Evolutionary conservation across 2,797 vertebrate genomes (phyloP).

Genomic region (Coranthus polyacanthus): DNA sequence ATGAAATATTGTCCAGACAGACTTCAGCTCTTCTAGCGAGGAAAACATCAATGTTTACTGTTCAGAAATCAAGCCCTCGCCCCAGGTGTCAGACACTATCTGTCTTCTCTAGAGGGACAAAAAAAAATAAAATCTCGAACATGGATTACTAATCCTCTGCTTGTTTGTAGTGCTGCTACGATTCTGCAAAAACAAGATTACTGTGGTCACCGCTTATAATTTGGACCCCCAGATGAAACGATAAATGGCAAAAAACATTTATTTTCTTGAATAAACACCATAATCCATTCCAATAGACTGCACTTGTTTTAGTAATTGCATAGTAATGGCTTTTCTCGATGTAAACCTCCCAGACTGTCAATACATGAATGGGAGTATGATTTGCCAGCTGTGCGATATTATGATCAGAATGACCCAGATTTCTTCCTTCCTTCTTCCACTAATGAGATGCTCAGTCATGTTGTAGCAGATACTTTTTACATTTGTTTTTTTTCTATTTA

Average conservation of each 20-base stretch:
- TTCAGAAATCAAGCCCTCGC: constrained; percentile 75
- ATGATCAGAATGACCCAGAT: constrained; percentile 74
- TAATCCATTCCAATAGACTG: constrained; percentile 61
- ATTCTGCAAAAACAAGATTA: constrained; percentile 73
- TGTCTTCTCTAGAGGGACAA: constrained; percentile 35
- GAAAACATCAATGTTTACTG: constrained; percentile 82
- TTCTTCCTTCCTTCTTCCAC: constrained; percentile 54
- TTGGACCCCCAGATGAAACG: constrained; percentile 62
- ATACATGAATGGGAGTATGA: constrained; percentile 58
- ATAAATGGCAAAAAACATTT: constrained; percentile 68
- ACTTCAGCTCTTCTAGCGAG: constrained; percentile 73
- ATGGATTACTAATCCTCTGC: constrained; percentile 67
- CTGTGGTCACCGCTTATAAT: constrained; percentile 47
- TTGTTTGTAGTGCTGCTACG: constrained; percentile 65
- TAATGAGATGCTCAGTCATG: constrained; percentile 73
- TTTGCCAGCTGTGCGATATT: constrained; percentile 69
- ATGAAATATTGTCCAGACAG: constrained; percentile 84
- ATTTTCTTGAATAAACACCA: constrained; percentile 62
- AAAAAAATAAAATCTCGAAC: constrained; percentile 36
- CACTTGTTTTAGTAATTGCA: constrained; percentile 65
- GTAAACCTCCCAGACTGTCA: constrained; percentile 63
- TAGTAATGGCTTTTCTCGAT: constrained; percentile 52
- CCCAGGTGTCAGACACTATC: constrained; percentile 71
- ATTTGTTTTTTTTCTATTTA: constrained; percentile 58
- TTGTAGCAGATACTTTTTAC: constrained; percentile 43